These are phyloP conservation scores for Apotomis capreana DNA, from an alignment of 2,888 invertebrate genomes.

Conservation along the genomic window DNA sequence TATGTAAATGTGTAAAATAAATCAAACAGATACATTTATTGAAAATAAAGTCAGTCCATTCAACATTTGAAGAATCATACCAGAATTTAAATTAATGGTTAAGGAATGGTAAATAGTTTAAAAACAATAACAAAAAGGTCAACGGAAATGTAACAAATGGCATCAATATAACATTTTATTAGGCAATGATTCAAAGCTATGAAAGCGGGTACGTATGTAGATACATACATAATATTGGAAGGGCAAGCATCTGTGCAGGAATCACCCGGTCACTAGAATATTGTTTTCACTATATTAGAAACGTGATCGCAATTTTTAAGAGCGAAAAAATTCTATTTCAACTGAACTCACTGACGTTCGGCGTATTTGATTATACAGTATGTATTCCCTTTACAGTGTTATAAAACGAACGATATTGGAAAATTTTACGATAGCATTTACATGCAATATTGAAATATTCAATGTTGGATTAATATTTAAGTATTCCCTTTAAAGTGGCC, in stretches of 20 bases:
- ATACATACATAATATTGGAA: conserved; percentile 67
- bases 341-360: conserved; percentile 69
- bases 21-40: background rate
- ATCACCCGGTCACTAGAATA: conserved; percentile 84
- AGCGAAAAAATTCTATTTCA: conserved; percentile 81
- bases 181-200: conserved; percentile 72
- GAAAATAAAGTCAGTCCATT: too few species aligned
- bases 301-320: conserved; percentile 84
- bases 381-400: conserved; percentile 74
- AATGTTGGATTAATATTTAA: conserved; percentile 65
- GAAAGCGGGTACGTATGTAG: conserved; percentile 57
- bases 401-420: conserved; percentile 76
- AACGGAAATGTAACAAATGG: conserved; percentile 39
- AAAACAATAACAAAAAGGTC: conserved; percentile 41
- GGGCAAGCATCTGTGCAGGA: conserved; percentile 80
- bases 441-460: conserved; percentile 75
- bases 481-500: conserved; percentile 41
- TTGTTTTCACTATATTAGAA: conserved; percentile 85
- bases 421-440: conserved; percentile 72
- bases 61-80: background rate
- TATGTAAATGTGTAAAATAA: conserved; percentile 12
- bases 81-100: background rate
- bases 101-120: background rate
- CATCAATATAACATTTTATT: conserved; percentile 56
- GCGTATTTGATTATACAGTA: conserved; percentile 79